These are phyloP conservation scores for Coenobita brevimanus DNA, from an alignment of 1,140 invertebrate species.

Conservation along the genomic window DNA sequence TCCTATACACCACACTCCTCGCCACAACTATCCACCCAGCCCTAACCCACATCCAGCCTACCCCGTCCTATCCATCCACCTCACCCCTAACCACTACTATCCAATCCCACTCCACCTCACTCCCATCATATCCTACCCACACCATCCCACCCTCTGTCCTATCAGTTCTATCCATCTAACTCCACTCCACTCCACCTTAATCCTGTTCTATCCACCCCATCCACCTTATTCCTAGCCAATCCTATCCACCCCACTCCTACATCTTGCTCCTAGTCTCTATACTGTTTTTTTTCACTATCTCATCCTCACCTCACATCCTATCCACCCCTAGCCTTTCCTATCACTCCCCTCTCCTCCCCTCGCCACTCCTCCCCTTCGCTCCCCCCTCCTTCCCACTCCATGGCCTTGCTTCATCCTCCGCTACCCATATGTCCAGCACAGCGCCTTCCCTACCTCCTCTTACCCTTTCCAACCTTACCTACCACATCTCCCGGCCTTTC, in stretches of 20 bases:
- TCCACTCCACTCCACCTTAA: too few relatives aligned
- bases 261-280: neutral
- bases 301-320: constrained; percentile 13
- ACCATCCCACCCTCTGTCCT: neutral
- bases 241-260: too few relatives aligned
- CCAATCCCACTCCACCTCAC: too few relatives aligned
- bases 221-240: neutral
- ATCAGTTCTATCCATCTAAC: neutral
- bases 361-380: neutral
- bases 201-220: neutral
- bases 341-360: neutral
- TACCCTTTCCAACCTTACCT: neutral
- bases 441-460: neutral
- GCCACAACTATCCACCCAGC: too few relatives aligned
- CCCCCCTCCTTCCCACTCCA: neutral
- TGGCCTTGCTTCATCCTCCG: neutral
- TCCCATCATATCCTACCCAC: too few relatives aligned
- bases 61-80: too few relatives aligned
- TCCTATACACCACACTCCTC: too few relatives aligned
- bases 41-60: too few relatives aligned
- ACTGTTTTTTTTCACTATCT: neutral
- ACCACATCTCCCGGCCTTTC: neutral
- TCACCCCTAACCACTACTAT: too few relatives aligned
- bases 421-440: neutral
- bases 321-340: neutral